Evolutionary conservation across 2,797 vertebrate species (phyloP).

Genomic region (Falco concolor): DNA sequence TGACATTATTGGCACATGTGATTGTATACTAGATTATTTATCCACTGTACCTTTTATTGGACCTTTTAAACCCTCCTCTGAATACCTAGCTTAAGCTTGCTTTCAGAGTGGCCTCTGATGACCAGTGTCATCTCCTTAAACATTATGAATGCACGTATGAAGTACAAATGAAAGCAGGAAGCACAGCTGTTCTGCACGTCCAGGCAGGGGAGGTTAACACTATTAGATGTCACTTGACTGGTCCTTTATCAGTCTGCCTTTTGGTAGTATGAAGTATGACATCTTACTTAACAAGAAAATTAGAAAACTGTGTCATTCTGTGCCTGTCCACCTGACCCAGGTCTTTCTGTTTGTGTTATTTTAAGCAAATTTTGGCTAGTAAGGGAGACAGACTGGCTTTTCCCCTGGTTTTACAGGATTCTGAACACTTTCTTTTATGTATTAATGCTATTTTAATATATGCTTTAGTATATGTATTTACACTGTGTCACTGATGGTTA

Average conservation of each 20-base stretch:
- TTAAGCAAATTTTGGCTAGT: background rate
- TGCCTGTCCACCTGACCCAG: background rate
- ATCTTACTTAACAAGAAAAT: background rate
- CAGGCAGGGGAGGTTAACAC: background rate
- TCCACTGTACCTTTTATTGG: background rate
- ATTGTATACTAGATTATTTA: background rate
- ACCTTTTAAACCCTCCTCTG: background rate
- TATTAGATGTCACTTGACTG: background rate
- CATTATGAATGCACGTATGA: rapidly evolving
- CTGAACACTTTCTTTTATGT: background rate
- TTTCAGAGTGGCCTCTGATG: background rate
- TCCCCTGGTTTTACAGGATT: background rate
- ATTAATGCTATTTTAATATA: background rate
- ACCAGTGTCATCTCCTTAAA: background rate
- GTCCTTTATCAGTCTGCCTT: background rate
- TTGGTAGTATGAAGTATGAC: background rate
- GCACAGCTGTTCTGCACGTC: rapidly evolving
- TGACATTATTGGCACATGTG: background rate
- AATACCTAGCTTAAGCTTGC: background rate
- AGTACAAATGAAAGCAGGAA: background rate
- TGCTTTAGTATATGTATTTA: background rate
- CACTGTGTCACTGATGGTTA: background rate
- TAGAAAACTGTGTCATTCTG: background rate
- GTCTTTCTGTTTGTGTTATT: background rate
- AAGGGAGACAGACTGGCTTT: background rate